These are phyloP conservation scores for Eidolon dupreanum DNA, from an alignment of 2,797 vertebrate species.

Conservation along the genomic window DNA sequence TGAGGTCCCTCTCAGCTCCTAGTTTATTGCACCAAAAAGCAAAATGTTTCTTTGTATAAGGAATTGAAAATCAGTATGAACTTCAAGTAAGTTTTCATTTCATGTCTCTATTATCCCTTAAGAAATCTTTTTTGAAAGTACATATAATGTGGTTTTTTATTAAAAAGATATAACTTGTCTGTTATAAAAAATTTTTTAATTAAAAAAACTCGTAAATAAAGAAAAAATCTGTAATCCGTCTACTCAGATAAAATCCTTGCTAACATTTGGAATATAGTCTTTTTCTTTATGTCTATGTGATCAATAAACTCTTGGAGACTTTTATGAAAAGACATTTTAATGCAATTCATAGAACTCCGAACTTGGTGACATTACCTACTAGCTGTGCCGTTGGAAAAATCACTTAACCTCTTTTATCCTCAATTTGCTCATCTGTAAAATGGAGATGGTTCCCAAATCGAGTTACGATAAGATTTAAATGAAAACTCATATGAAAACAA, in stretches of 20 bases:
- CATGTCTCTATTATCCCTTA: not conserved
- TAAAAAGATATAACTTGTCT: slow-evolving; percentile 18
- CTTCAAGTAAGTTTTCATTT: slow-evolving; percentile 24
- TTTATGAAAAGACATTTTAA: slow-evolving; percentile 6
- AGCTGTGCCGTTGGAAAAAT: not conserved
- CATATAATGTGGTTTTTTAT: not conserved
- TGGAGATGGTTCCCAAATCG: not conserved
- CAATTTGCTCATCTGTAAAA: not conserved
- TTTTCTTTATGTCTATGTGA: not conserved
- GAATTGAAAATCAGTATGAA: slow-evolving; percentile 42
- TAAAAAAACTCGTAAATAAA: not conserved
- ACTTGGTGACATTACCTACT: not conserved
- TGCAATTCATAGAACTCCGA: not conserved
- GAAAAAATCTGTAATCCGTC: not conserved
- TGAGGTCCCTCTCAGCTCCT: not conserved
- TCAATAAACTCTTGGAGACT: not conserved
- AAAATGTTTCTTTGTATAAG: not conserved
- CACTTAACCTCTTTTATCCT: not conserved
- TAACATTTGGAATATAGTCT: slow-evolving; percentile 12
- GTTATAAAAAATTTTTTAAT: not conserved
- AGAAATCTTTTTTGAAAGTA: not conserved
- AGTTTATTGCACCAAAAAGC: slow-evolving; percentile 5
- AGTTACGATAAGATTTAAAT: not conserved
- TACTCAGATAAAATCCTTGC: not conserved
- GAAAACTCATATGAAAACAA: slow-evolving; percentile 17